phyloP scores from a whole-genome alignment of 1,140 invertebrate genomes.

The Pararge aegeria region DNA sequence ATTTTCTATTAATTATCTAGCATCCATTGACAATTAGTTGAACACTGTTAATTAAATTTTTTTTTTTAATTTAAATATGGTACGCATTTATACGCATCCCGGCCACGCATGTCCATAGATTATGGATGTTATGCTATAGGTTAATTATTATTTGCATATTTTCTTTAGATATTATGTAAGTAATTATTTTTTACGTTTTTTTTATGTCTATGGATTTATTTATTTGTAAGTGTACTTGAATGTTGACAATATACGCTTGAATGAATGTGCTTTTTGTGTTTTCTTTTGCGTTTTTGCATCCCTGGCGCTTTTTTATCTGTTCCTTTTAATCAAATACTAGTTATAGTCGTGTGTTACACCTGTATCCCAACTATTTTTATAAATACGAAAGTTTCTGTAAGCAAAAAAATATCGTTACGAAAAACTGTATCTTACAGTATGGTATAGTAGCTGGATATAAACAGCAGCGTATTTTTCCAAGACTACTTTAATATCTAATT shows the following conservation, averaged over 20 bases:
- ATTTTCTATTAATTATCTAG: too few species aligned
- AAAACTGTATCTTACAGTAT: too few species aligned
- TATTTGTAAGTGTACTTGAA: slow-evolving; percentile 62
- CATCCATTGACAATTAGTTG: too few species aligned
- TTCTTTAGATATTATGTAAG: slow-evolving; percentile 28
- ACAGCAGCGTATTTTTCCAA: too few species aligned
- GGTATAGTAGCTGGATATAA: too few species aligned
- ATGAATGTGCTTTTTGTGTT: slow-evolving; percentile 53
- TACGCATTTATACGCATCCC: slow-evolving; percentile 1
- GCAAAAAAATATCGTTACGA: too few species aligned
- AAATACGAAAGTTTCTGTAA: too few species aligned
- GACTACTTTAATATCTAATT: too few species aligned
- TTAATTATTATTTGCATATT: slow-evolving; percentile 20
- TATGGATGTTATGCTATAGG: slow-evolving; percentile 5
- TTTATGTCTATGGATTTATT: slow-evolving; percentile 43
- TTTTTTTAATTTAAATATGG: background rate
- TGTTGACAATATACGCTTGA: slow-evolving; percentile 71
- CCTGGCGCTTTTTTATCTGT: slow-evolving; percentile 15
- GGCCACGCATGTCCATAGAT: slow-evolving; percentile 16
- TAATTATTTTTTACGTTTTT: slow-evolving; percentile 37
- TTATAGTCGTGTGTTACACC: too few species aligned
- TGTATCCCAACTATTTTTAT: too few species aligned
- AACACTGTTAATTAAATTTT: too few species aligned
- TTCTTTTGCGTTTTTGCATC: slow-evolving; percentile 38
- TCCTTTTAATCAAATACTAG: too few species aligned